Base-by-base conservation (phyloP, 2,113 vertebrate genomes). In the Pheucticus melanocephalus region DNA sequence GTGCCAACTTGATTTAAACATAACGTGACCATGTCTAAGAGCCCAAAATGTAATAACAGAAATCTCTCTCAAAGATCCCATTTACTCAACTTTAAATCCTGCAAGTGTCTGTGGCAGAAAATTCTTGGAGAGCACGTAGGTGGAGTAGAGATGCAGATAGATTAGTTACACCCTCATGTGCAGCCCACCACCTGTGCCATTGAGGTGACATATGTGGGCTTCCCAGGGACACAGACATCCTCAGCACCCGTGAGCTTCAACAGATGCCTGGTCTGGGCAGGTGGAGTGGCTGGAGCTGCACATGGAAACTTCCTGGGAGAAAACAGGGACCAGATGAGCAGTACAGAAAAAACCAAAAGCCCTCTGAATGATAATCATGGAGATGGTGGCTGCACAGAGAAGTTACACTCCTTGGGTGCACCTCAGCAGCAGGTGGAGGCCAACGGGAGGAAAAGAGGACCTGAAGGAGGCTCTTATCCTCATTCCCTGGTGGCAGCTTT, bases 351-450 rank as follows among this genome's bases (percentile, higher is more conserved):
- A 76, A 20, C 30, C 33, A 68, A 65, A 80, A 90, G 17, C 5
- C 5, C 15, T 80, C 35, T 90, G 59, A 70, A 82, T 4, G 1
- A 28, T 10, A 37, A 28, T 27, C 1, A 0, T 10, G 33, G n/a
- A 17, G 20, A 39, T 53, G 35, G 33, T 17, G 37, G 37, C 57
- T 14, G 3, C 48, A 40, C 10, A 69, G 37, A 44, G 12, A 44
- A 23, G 31, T 16, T 20, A 57, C 31, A 0, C 8, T 30, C 31
- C 60, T 51, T 0, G 0, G 2, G 11, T 66, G 30, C 1, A 0
- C 39, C 77, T 81, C 56, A 75, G 77, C 56, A 73, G 39, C 28
- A 81, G 16, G 18, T 28, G 3, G 21, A 88, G 72, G 33, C 7
- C 27, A 39, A 72, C 18, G 19, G 10, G 4, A 59, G 16, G 23